These are phyloP conservation scores for Boloria selene DNA, from an alignment of 2,888 invertebrate genomes.

Conservation along the genomic window DNA sequence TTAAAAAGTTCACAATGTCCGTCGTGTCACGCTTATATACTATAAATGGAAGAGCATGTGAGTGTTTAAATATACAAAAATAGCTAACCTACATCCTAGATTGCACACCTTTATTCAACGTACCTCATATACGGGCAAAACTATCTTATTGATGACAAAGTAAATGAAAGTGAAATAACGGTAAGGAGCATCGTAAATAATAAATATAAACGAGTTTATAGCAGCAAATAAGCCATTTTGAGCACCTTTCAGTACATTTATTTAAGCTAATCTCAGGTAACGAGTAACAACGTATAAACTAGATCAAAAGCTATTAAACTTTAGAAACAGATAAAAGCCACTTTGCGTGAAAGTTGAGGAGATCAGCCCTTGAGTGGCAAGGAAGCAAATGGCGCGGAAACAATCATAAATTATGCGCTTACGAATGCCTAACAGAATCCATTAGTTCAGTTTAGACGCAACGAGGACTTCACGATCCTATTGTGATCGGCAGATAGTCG, in stretches of 20 bases:
- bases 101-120: too few relatives aligned
- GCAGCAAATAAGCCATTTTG: conserved; percentile 7
- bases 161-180: not conserved
- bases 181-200: conserved; percentile 4
- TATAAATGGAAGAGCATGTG: too few relatives aligned
- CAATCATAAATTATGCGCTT: conserved; percentile 50
- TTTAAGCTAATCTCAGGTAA: conserved; percentile 10
- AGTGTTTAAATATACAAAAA: too few relatives aligned
- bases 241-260: conserved; percentile 5
- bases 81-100: too few relatives aligned
- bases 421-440: conserved; percentile 27
- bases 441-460: not conserved
- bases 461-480: conserved; percentile 20
- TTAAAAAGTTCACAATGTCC: too few relatives aligned
- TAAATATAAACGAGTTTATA: conserved; percentile 10
- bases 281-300: conserved; percentile 20
- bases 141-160: too few relatives aligned
- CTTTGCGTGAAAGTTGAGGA: conserved; percentile 39
- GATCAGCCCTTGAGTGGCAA: conserved; percentile 40
- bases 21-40: too few relatives aligned
- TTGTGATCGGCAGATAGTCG: not conserved
- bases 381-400: conserved; percentile 44
- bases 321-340: conserved; percentile 29
- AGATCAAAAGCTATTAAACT: conserved; percentile 34
- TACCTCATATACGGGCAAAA: too few relatives aligned